Evolutionary conservation across 2,113 vertebrate species (phyloP), one percentile per base, ranked within the genome.

Genomic region (Phyllopteryx taeniolatus): DNA sequence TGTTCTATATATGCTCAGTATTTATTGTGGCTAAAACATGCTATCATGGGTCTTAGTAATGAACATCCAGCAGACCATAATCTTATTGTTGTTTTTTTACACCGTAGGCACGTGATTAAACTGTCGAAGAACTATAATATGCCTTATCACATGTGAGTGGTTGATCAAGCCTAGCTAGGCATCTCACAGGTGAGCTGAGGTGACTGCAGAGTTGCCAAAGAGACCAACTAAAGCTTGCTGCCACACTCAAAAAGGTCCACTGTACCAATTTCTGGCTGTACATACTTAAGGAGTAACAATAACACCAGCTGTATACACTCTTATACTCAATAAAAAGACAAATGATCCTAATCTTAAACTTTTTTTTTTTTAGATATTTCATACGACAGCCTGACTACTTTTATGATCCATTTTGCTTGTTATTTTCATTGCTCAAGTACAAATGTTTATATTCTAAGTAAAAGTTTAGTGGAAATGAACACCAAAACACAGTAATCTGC

Each of bases 301-400:
- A 86, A 87, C 86, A 91, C 89, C 92, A 91, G 90, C 88, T 91
- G 90, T 91, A 87, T 87, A 82, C 84, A 89, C 77, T 79, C 85
- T 90, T 90, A 90, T 85, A 77, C 79, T 86, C 88, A 92, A 92
- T 92, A 91, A 90, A 88, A 92, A 91, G 77, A 89, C 88, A 79
- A 91, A 91, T 91, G 83, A 89, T 92, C 70, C 79, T 86, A 76
- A 67, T 64, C 44, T 49, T 4, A 39, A 14, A 15, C 12, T n/a
- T 73, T 31, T 62, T 72, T 47, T 79, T 7, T 54, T 8, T 53
- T 53, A 20, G 7, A 17, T 7, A n/a, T 54, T 39, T 39, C 19
- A 54, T 54, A n/a, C 51, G 20, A 54, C 2, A 51, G 1, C 5
- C 47, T 5, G 47, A n/a, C 51, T 3, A 7, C 20, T 54, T 54